Evolutionary conservation across 2,113 vertebrate species (phyloP).

Genomic region (Dipodomys ordii): DNA sequence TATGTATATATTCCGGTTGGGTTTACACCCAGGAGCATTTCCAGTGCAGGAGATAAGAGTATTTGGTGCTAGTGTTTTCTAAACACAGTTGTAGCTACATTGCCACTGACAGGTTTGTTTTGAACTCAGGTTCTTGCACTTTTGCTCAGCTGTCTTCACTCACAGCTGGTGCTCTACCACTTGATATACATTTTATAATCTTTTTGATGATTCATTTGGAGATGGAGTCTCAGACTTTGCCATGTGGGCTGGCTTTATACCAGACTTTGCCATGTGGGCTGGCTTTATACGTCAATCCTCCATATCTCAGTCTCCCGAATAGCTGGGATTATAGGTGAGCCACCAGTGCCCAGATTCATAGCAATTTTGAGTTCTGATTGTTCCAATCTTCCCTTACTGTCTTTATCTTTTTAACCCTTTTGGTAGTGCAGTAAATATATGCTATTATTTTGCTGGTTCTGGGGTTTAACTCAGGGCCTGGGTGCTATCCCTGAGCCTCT

Average conservation of each 20-base stretch:
- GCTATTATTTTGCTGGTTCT: background rate
- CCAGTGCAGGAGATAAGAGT: background rate
- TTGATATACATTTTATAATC: too few species aligned
- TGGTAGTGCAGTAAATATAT: background rate
- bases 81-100: background rate
- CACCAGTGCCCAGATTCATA: background rate
- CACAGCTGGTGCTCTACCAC: too few species aligned
- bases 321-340: too few species aligned
- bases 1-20: background rate
- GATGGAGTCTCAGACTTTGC: too few species aligned
- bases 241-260: too few species aligned
- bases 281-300: too few species aligned
- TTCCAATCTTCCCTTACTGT: background rate
- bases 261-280: too few species aligned
- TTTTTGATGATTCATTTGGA: too few species aligned
- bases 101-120: background rate
- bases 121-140: too few species aligned
- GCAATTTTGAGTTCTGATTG: background rate
- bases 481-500: background rate
- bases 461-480: too few species aligned
- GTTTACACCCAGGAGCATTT: background rate
- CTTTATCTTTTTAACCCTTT: background rate
- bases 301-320: too few species aligned
- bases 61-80: accelerated
- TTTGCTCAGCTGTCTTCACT: too few species aligned